phyloP scores from a whole-genome alignment of 2,888 invertebrate species.

The Ectropis crepuscularia region DNA sequence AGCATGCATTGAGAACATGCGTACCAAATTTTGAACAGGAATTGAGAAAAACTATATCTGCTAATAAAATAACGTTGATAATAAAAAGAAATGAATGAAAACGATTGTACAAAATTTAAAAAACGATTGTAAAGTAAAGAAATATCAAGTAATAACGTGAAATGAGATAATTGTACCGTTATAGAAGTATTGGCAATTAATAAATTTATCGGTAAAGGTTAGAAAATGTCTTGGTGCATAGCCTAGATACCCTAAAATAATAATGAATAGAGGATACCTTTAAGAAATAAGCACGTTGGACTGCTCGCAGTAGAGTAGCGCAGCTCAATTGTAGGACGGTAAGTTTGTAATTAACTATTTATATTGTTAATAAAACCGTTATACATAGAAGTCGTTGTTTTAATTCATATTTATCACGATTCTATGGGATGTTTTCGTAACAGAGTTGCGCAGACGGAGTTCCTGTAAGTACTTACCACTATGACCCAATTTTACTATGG shows the following conservation, averaged over 20 bases:
- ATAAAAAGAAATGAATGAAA: slow-evolving; percentile 48
- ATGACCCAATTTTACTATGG: no score
- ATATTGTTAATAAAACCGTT: slow-evolving; percentile 85
- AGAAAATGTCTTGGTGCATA: slow-evolving; percentile 68
- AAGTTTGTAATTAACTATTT: slow-evolving; percentile 84
- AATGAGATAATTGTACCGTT: slow-evolving; percentile 35
- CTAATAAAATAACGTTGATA: slow-evolving; percentile 48
- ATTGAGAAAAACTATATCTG: slow-evolving; percentile 59
- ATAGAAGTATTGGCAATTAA: slow-evolving; percentile 30
- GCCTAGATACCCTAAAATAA: slow-evolving; percentile 54
- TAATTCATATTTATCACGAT: slow-evolving; percentile 32
- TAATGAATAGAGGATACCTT: slow-evolving; percentile 32
- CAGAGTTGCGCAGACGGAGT: no score
- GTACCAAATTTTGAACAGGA: slow-evolving; percentile 66
- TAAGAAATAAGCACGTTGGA: slow-evolving; percentile 73
- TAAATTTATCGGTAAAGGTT: slow-evolving; percentile 38
- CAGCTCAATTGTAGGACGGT: slow-evolving; percentile 82
- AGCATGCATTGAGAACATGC: slow-evolving; percentile 44
- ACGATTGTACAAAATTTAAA: slow-evolving; percentile 62
- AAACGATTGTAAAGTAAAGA: slow-evolving; percentile 44
- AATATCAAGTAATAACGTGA: slow-evolving; percentile 47
- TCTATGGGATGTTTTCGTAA: no score
- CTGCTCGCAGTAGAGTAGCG: slow-evolving; percentile 83
- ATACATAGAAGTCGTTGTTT: slow-evolving; percentile 67
- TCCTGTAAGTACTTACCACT: no score